Base-by-base conservation (phyloP, 1,140 invertebrate species). In the Olivierus martensii region DNA sequence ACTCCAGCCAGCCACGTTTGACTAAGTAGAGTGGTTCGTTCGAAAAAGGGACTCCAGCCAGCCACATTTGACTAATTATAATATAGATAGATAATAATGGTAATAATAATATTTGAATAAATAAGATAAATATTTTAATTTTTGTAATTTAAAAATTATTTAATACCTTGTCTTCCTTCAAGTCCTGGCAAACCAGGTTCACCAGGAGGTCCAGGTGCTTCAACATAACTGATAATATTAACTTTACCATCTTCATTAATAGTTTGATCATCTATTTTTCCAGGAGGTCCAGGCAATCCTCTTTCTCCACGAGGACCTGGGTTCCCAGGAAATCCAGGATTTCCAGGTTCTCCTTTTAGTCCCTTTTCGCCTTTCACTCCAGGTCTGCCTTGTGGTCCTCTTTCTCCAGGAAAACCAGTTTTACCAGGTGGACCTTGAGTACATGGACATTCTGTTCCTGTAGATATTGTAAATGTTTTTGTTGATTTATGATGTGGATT, bases 131-230 rank as follows among this genome's bases (percentile, higher is more conserved):
- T n/a, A n/a, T n/a, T n/a, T n/a, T n/a, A n/a, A n/a, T n/a, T n/a
- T n/a, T n/a, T n/a, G n/a, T n/a, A n/a, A n/a, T n/a, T n/a, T n/a
- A n/a, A n/a, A n/a, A n/a, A n/a, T n/a, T n/a, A n/a, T 49, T 28
- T 36, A 15, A 14, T 37, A 55, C 53, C 53, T 41, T 41, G 42
- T 21, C 45, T 50, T 9, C 53, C 53, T 46, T 55, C 53, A 7
- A 55, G 44, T 1, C 53, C 53, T 12, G 53, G 44, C 9, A 56
- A 35, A 15, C 54, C 54, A 18, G 54, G 54, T 36, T 45, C 44
- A 28, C 53, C 53, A 18, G 49, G 37, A 2, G 38, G 12, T 9
- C 49, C 45, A 15, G 43, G 34, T 22, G 36, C 7, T 14, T 39
- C 18, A 15, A 7, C 37, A 10, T n/a, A n/a, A n/a, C n/a, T n/a